Conservation (phyloP, 2,797 vertebrate genomes). For the Danio jaintianensis region DNA sequence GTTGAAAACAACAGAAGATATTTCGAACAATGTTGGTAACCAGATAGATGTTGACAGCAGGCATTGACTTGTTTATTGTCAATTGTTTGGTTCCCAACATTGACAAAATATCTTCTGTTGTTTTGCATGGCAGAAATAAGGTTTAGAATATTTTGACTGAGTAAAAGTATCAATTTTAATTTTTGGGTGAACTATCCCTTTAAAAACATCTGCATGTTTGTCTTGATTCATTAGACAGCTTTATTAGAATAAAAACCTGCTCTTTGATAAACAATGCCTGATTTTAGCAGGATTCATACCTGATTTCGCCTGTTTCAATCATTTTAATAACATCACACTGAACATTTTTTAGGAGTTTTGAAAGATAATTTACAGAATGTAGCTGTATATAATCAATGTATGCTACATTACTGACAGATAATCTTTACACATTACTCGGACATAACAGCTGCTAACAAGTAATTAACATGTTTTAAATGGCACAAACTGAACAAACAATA, state of each 20-base stretch:
- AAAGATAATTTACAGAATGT: neutral
- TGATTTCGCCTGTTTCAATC: neutral
- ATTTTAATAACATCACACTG: neutral
- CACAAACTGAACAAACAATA: neutral
- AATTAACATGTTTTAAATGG: neutral
- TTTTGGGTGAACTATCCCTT: too few species aligned
- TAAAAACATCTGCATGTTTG: neutral
- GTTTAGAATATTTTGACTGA: too few species aligned
- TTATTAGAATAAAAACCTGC: neutral
- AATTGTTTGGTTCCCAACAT: too few species aligned
- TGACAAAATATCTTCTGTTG: too few species aligned
- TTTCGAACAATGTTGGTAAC: too few species aligned
- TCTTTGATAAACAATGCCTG: neutral
- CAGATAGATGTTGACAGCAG: too few species aligned
- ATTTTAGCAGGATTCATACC: slow-evolving; percentile 7
- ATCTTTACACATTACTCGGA: neutral
- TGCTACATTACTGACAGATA: neutral
- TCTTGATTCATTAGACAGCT: slow-evolving; percentile 10
- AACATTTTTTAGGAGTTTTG: neutral
- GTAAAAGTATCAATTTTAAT: too few species aligned
- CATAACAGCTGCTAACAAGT: neutral
- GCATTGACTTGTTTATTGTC: too few species aligned
- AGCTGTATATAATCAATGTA: neutral
- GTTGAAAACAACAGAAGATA: too few species aligned
- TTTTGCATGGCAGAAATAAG: too few species aligned